Conservation (phyloP, 2,797 vertebrate genomes). For the Acipenser ruthenus region DNA sequence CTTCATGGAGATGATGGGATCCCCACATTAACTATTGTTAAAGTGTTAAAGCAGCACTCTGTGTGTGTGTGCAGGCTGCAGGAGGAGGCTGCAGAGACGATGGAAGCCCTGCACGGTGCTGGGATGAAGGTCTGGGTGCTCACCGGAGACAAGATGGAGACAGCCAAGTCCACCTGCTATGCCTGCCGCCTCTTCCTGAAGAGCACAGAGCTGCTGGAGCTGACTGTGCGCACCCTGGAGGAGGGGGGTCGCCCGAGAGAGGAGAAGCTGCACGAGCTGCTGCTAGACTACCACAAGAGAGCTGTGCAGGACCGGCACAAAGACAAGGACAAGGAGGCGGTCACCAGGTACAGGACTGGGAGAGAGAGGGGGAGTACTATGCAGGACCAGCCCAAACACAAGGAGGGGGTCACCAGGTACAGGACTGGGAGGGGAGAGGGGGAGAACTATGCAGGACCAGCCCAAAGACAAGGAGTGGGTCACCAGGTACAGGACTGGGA, state of each 20-base stretch:
- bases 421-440: not conserved
- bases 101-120: slow-evolving; percentile 84
- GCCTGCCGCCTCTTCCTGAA: slow-evolving; percentile 88
- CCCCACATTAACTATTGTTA: not conserved
- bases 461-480: slow-evolving; percentile 58
- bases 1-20: not conserved
- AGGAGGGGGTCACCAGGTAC: slow-evolving; percentile 70
- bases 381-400: slow-evolving; percentile 46
- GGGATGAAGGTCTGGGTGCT: slow-evolving; percentile 96
- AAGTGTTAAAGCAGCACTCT: no score
- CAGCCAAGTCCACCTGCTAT: slow-evolving; percentile 91
- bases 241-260: slow-evolving; percentile 61
- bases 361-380: no score
- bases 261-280: slow-evolving; percentile 75
- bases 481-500: slow-evolving; percentile 63
- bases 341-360: no score
- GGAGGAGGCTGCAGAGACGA: slow-evolving; percentile 87
- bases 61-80: slow-evolving; percentile 66
- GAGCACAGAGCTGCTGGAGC: slow-evolving; percentile 82
- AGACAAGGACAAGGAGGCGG: slow-evolving; percentile 22
- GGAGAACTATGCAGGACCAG: slow-evolving; percentile 12
- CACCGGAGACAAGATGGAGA: slow-evolving; percentile 97
- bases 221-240: slow-evolving; percentile 74
- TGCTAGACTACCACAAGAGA: slow-evolving; percentile 82
- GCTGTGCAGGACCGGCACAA: slow-evolving; percentile 69